A percentile compares a stretch with the other conserved stretches of the same genome.
phyloP scores from a whole-genome alignment of 1,140 invertebrate species.

The Gryllus bimaculatus region DNA sequence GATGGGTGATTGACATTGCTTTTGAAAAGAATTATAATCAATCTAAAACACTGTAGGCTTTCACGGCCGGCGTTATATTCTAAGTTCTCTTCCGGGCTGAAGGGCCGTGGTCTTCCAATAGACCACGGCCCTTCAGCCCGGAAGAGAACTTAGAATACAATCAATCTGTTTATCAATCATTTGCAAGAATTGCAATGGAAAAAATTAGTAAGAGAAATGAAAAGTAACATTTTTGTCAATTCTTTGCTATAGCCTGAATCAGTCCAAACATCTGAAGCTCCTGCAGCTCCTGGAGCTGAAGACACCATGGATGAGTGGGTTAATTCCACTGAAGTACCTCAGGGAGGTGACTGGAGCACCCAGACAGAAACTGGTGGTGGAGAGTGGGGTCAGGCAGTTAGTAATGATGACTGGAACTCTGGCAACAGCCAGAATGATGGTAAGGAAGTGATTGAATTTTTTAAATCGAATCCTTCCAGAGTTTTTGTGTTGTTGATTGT shows the following conservation, averaged over 20 bases:
- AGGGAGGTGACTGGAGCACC: background rate
- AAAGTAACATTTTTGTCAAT: too few relatives aligned
- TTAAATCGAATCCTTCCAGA: background rate
- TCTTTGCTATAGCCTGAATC: background rate
- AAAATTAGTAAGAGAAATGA: too few relatives aligned
- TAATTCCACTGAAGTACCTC: background rate
- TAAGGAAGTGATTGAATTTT: background rate
- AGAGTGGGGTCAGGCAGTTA: background rate
- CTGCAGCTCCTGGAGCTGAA: background rate
- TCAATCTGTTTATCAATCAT: too few relatives aligned
- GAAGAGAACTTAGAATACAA: too few relatives aligned
- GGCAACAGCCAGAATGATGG: conserved; percentile 9
- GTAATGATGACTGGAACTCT: background rate
- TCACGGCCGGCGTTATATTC: too few relatives aligned
- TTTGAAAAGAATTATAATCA: too few relatives aligned
- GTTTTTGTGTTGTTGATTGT: background rate
- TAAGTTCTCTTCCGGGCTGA: too few relatives aligned
- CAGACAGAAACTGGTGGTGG: background rate
- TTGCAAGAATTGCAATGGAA: too few relatives aligned
- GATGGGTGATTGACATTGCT: too few relatives aligned
- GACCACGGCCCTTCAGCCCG: too few relatives aligned
- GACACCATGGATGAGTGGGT: background rate
- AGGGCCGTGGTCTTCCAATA: too few relatives aligned
- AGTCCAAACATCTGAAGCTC: background rate
- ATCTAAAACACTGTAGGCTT: too few relatives aligned